A percentile compares a stretch with the other conserved stretches of the same genome.
These are phyloP conservation scores for Aphidius ervi DNA, from an alignment of 1,140 invertebrate species.

Conservation along the genomic window DNA sequence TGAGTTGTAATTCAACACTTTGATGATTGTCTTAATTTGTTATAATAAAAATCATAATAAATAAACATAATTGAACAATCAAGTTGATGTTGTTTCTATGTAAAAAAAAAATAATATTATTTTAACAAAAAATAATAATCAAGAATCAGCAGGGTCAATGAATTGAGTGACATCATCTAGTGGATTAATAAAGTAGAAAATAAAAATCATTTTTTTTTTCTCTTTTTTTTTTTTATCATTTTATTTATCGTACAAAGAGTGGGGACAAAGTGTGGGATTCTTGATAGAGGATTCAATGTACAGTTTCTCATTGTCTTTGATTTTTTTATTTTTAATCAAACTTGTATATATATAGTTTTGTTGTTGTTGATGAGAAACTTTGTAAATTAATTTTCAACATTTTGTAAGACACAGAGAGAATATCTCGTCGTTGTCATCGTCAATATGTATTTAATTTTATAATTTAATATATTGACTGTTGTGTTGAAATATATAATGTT, in stretches of 20 bases:
- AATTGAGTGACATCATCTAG: conserved; percentile 1
- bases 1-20: no score
- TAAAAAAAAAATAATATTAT: no score
- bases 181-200: background rate
- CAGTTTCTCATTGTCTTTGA: conserved; percentile 17
- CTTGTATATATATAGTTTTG: background rate
- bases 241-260: background rate
- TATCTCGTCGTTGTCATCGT: background rate
- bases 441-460: no score
- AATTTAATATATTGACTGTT: no score
- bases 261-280: conserved; percentile 4
- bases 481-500: no score
- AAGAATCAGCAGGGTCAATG: background rate
- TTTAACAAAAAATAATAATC: background rate
- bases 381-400: conserved; percentile 14
- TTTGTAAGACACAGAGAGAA: conserved; percentile 18
- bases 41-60: no score
- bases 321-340: background rate
- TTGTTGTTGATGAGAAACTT: conserved; percentile 12
- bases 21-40: no score
- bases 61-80: no score
- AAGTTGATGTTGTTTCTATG: no score
- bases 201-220: background rate
- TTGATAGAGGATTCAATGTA: conserved; percentile 14
- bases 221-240: background rate